phyloP scores from a whole-genome alignment of 1,140 invertebrate species.

The Cecropterus lyciades region DNA sequence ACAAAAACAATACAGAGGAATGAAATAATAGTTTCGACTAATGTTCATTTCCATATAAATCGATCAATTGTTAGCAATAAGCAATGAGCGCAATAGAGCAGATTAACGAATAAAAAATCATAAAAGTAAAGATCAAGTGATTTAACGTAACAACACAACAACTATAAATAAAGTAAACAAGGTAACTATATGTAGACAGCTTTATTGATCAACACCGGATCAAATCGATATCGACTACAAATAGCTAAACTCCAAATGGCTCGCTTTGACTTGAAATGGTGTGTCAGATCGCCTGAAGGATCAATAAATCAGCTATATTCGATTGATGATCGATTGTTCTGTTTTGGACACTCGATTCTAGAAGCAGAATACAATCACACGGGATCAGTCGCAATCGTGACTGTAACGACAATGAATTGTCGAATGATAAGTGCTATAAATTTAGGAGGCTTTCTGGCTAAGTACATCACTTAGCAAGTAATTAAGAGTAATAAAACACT shows the following conservation, averaged over 20 bases:
- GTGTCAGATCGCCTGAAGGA: constrained; percentile 20
- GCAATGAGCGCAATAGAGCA: background rate
- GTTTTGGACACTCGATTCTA: constrained; percentile 32
- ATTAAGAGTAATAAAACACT: constrained; percentile 12
- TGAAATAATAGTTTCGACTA: constrained; percentile 32
- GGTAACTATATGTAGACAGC: too few relatives aligned
- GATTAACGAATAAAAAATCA: background rate
- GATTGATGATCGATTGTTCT: constrained; percentile 45
- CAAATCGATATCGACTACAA: constrained; percentile 4
- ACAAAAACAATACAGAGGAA: constrained; percentile 1
- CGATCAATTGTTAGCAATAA: constrained; percentile 34
- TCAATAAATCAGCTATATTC: constrained; percentile 38
- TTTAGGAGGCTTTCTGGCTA: constrained; percentile 18
- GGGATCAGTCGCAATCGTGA: constrained; percentile 40
- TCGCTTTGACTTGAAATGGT: constrained; percentile 23
- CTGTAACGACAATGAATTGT: constrained; percentile 42
- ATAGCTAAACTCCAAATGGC: constrained; percentile 17
- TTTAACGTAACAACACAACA: too few relatives aligned
- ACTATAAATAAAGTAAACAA: too few relatives aligned
- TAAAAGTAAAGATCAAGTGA: background rate
- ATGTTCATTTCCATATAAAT: constrained; percentile 54
- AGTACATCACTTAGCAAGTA: constrained; percentile 11
- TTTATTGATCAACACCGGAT: background rate
- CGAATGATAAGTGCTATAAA: constrained; percentile 32
- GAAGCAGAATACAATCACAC: constrained; percentile 36